Base-by-base conservation (phyloP, 2,888 invertebrate species). In the Eupithecia pulchellata region DNA sequence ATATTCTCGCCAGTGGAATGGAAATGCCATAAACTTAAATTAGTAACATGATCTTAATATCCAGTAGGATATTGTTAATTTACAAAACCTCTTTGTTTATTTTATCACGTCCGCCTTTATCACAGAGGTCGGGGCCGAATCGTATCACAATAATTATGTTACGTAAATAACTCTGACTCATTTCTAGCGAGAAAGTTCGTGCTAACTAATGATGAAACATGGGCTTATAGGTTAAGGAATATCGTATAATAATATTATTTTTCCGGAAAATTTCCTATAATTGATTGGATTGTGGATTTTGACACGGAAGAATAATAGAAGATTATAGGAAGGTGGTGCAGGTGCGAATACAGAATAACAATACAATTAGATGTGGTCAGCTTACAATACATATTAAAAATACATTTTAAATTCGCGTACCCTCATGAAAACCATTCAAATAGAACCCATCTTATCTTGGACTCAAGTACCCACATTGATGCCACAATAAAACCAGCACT, bases 101-200 rank as follows among this genome's bases (percentile, higher is more conserved):
- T 67, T 52, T 70, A 39, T 55, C 27, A 36, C 69, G 66, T 75
- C 76, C 73, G 69, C 58, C 63, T 66, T 63, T 73, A 74, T 77
- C 74, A 70, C 69, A 4, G 52, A 52, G 52, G 52, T 72, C 57
- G 64, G 62, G 70, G 66, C 65, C 25, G 52, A 20, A 65, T 57
- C 68, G 64, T 72, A 75, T 72, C 69, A 73, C 75, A 73, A 71
- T 69, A 75, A 78, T 76, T 75, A 77, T 65, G 64, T 66, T 71
- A 69, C 65, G 69, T 71, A 77, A 76, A 78, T 77, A 81, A 66
- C 64, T 36, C 57, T 78, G 75, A 81, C 72, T 77, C 76, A 77
- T 65, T 64, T 55, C 61, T 58, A 71, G 68, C 71, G 68, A 69
- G 79, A 77, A 78, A 78, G 74, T 77, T 77, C 68, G 60, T 68